Conservation (phyloP, 1,140 invertebrate genomes). For the Hylaeus anthracinus region DNA sequence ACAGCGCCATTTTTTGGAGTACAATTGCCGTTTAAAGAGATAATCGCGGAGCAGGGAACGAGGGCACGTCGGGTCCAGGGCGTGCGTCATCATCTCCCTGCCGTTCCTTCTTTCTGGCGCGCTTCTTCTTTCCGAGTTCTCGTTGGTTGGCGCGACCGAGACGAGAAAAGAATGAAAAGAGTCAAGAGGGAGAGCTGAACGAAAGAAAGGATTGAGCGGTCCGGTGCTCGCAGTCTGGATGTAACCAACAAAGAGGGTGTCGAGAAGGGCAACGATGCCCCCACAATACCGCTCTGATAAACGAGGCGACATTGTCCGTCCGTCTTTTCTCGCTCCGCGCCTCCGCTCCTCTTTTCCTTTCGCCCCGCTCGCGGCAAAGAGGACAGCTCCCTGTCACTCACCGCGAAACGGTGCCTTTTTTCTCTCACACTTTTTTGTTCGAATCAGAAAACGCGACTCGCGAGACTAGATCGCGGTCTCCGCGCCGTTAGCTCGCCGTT, state of each 20-base stretch:
- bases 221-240: slow-evolving; percentile 68
- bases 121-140: slow-evolving; percentile 25
- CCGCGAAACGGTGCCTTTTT: slow-evolving; percentile 23
- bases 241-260: slow-evolving; percentile 79
- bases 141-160: slow-evolving; percentile 53
- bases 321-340: slow-evolving; percentile 32
- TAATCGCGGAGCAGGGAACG: slow-evolving; percentile 50
- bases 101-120: neutral
- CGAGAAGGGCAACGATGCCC: slow-evolving; percentile 74
- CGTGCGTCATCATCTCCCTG: neutral
- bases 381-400: slow-evolving; percentile 50
- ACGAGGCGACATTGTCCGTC: slow-evolving; percentile 70
- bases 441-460: slow-evolving; percentile 44
- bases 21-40: slow-evolving; percentile 75
- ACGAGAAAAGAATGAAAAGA: slow-evolving; percentile 74
- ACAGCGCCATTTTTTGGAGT: slow-evolving; percentile 64
- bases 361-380: slow-evolving; percentile 32
- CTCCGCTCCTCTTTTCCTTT: slow-evolving; percentile 38
- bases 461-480: slow-evolving; percentile 32
- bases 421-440: slow-evolving; percentile 15
- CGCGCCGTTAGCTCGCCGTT: neutral
- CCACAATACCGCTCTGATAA: slow-evolving; percentile 73
- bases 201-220: slow-evolving; percentile 80
- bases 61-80: slow-evolving; percentile 45
- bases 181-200: slow-evolving; percentile 60